Evolutionary conservation across 2,888 invertebrate genomes (phyloP).

Genomic region (Baronia brevicornis): DNA sequence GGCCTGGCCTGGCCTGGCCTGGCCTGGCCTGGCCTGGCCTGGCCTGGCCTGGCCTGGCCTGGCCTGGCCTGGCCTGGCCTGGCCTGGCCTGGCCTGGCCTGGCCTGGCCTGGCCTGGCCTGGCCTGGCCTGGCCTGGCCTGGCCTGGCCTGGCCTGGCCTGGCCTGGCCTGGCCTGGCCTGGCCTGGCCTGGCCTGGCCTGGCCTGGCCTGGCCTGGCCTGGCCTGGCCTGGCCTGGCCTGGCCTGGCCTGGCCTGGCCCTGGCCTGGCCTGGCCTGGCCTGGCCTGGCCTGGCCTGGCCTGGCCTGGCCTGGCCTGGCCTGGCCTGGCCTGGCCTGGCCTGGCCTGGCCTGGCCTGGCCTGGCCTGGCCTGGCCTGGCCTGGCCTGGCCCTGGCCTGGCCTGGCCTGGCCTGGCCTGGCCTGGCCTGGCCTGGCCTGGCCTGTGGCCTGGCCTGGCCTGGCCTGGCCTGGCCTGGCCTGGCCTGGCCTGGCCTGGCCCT

Average conservation of each 20-base stretch:
- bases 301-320: conserved; percentile 24
- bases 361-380: conserved; percentile 14
- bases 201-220: conserved; percentile 14
- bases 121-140: too few species aligned
- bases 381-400: conserved; percentile 15
- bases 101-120: conserved; percentile 9
- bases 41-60: conserved; percentile 14
- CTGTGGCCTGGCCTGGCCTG: conserved; percentile 17
- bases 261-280: conserved; percentile 11
- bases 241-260: conserved; percentile 11
- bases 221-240: conserved; percentile 13
- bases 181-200: conserved; percentile 14
- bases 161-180: too few species aligned
- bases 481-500: conserved; percentile 10
- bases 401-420: conserved; percentile 15
- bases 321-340: conserved; percentile 16
- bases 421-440: conserved; percentile 17
- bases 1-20: too few species aligned
- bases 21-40: conserved; percentile 12
- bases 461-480: conserved; percentile 17
- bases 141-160: too few species aligned
- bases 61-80: conserved; percentile 15
- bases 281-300: too few species aligned
- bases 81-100: conserved; percentile 15
- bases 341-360: conserved; percentile 9